Conservation (phyloP, 2,113 vertebrate species). For the Chelonoidis abingdonii region DNA sequence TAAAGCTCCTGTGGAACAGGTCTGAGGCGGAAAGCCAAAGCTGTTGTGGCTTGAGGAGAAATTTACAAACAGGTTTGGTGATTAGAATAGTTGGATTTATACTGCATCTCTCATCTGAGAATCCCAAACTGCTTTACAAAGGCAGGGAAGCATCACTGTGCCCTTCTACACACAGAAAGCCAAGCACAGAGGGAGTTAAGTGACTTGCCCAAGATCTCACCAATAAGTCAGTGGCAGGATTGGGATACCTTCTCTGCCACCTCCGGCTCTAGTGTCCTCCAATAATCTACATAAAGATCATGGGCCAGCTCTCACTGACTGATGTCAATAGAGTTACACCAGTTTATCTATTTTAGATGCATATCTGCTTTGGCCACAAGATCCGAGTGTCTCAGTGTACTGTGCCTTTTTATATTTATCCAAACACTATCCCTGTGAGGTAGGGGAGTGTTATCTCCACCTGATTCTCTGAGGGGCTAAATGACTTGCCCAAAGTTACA, state of each 20-base stretch:
- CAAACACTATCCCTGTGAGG: no score
- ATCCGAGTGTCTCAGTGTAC: no score
- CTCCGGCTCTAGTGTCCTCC: not conserved
- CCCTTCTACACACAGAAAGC: not conserved
- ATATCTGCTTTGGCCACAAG: no score
- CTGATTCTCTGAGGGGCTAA: no score
- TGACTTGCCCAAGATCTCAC: not conserved
- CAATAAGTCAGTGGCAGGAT: not conserved
- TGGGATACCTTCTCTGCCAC: not conserved
- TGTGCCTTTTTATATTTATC: no score
- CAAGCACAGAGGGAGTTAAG: not conserved
- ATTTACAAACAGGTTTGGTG: not conserved
- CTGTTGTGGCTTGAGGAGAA: slow-evolving; percentile 23
- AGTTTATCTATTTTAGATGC: not conserved
- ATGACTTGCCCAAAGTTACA: no score
- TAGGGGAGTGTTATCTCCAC: no score
- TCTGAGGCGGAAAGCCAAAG: slow-evolving; percentile 24
- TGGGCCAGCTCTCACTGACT: not conserved
- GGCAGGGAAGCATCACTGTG: not conserved
- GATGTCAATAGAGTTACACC: not conserved
- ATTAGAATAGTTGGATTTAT: not conserved
- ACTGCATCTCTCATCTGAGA: not conserved
- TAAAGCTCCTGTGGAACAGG: not conserved
- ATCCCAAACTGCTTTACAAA: not conserved
- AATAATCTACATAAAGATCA: not conserved